phyloP scores from a whole-genome alignment of 2,888 invertebrate species.

The Cistogaster globosa region DNA sequence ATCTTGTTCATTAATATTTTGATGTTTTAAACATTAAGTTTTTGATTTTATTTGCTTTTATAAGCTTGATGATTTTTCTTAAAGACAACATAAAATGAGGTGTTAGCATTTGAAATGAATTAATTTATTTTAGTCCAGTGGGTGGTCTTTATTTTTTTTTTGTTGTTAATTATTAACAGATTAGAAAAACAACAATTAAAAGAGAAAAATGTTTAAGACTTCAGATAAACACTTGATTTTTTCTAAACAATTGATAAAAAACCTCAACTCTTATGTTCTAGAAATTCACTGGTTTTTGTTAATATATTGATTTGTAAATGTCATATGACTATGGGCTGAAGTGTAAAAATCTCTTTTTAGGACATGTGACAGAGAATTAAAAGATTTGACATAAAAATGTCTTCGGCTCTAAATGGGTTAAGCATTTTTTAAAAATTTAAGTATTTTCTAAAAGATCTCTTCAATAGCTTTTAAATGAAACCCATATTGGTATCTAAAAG shows the following conservation, averaged over 20 bases:
- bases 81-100: no score
- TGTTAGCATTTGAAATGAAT: neutral
- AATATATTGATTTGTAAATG: slow-evolving; percentile 42
- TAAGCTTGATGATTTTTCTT: no score
- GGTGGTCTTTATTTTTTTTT: slow-evolving; percentile 32
- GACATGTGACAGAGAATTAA: no score
- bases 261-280: neutral
- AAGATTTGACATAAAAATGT: no score
- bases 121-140: slow-evolving; percentile 17
- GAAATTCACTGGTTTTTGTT: slow-evolving; percentile 36
- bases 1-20: neutral
- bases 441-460: no score
- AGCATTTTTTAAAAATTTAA: no score
- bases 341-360: no score
- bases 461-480: no score
- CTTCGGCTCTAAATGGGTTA: no score
- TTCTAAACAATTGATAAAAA: neutral
- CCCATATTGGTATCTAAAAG: no score
- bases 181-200: slow-evolving; percentile 31
- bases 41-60: neutral
- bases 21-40: no score
- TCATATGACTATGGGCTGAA: no score
- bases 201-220: neutral
- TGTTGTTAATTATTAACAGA: slow-evolving; percentile 4
- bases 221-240: slow-evolving; percentile 43